A percentile compares a stretch with the other conserved stretches of the same genome.
phyloP scores from a whole-genome alignment of 2,797 vertebrate genomes.

The Prunella strophiata region DNA sequence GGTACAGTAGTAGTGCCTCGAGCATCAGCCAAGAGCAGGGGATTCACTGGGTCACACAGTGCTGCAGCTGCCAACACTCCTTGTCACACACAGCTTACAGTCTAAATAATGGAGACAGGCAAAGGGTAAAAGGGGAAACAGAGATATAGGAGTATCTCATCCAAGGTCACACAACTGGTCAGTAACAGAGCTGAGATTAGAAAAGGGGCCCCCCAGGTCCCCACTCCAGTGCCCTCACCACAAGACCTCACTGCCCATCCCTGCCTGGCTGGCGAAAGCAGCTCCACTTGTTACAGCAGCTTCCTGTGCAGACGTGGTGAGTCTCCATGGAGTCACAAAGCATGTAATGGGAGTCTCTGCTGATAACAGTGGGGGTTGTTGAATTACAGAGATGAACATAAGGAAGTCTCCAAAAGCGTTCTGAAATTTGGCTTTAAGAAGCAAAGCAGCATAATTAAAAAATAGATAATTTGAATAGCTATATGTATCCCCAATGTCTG shows the following conservation, averaged over 20 bases:
- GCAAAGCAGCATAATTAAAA: constrained; percentile 14
- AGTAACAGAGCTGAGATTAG: not conserved
- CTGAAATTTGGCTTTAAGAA: constrained; percentile 22
- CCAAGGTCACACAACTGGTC: not conserved
- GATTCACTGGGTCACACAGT: not conserved
- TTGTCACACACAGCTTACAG: not conserved
- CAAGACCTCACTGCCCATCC: not conserved
- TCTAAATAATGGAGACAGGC: constrained; percentile 20
- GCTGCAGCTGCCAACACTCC: not conserved
- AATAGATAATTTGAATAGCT: constrained; percentile 9
- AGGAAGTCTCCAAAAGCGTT: constrained; percentile 1
- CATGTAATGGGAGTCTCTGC: not conserved
- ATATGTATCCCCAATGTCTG: not conserved
- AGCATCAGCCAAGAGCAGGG: not conserved
- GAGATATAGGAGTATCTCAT: not conserved
- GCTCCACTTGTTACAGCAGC: not conserved
- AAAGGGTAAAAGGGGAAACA: constrained; percentile 22
- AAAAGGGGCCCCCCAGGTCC: not conserved
- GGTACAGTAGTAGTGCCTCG: rapidly evolving
- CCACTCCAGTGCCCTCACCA: not conserved
- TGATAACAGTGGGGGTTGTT: not conserved
- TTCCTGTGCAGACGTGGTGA: not conserved
- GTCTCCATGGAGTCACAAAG: not conserved
- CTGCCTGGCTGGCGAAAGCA: not conserved
- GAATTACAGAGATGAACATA: not conserved